These are phyloP conservation scores for Athalia cordata DNA, from an alignment of 2,888 invertebrate genomes.

Conservation along the genomic window DNA sequence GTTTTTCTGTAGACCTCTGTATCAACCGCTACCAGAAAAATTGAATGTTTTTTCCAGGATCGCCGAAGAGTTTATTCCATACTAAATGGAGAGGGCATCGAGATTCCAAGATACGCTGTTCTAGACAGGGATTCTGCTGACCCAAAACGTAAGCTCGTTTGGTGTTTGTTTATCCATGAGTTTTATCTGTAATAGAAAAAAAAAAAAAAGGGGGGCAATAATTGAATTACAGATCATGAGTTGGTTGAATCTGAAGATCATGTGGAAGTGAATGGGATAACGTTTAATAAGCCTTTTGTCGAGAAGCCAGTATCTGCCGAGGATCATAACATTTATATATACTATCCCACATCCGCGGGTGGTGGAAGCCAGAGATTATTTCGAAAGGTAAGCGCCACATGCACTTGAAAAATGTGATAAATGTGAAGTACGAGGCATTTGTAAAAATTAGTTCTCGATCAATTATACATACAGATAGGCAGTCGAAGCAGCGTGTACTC, in stretches of 20 bases:
- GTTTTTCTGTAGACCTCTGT: too few species aligned
- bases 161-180: not conserved
- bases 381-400: constrained; percentile 83
- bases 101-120: constrained; percentile 98
- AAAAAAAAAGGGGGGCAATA: constrained; percentile 57
- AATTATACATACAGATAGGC: constrained; percentile 85
- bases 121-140: constrained; percentile 94
- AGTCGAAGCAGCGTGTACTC: constrained; percentile 99
- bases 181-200: constrained; percentile 45
- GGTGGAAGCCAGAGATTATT: constrained; percentile 98
- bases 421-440: not conserved
- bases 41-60: constrained; percentile 77
- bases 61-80: constrained; percentile 96
- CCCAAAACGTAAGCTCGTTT: constrained; percentile 85
- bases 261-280: constrained; percentile 96
- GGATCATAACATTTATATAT: constrained; percentile 99
- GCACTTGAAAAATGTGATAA: not conserved
- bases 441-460: not conserved
- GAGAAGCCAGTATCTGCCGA: constrained; percentile 99
- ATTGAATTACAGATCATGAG: constrained; percentile 83
- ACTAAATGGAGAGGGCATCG: constrained; percentile 94
- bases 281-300: constrained; percentile 98
- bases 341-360: constrained; percentile 98
- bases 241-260: constrained; percentile 97
- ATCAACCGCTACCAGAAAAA: too few species aligned